Evolutionary conservation across 2,888 invertebrate genomes (phyloP).

Genomic region (Hypena proboscidalis): DNA sequence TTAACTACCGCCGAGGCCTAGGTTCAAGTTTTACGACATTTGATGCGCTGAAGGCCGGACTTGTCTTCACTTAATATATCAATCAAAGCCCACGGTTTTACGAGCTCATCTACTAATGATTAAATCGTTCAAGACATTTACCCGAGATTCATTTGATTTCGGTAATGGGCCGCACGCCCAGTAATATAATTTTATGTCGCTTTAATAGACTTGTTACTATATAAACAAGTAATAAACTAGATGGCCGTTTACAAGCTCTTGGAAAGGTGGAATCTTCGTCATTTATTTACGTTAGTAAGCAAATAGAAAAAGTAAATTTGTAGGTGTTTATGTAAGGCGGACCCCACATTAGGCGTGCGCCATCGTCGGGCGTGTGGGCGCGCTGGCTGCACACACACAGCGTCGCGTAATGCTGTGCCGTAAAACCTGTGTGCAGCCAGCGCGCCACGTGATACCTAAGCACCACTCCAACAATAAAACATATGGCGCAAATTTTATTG

Average conservation of each 20-base stretch:
- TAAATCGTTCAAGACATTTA: slow-evolving; percentile 27
- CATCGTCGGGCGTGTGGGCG: too few species aligned
- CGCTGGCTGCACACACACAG: too few species aligned
- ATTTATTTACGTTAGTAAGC: not conserved
- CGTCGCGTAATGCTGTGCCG: too few species aligned
- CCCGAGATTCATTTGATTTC: slow-evolving; percentile 34
- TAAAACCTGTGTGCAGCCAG: too few species aligned
- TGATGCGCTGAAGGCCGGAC: not conserved
- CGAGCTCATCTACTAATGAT: slow-evolving; percentile 45
- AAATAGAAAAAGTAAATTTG: too few species aligned
- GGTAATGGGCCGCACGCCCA: slow-evolving; percentile 33
- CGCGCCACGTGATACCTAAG: too few species aligned
- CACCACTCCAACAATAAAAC: too few species aligned
- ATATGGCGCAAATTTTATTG: too few species aligned
- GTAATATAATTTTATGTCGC: slow-evolving; percentile 20
- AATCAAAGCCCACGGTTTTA: slow-evolving; percentile 35
- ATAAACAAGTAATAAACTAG: not conserved
- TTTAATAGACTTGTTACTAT: slow-evolving; percentile 22
- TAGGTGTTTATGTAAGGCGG: too few species aligned
- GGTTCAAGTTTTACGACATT: too few species aligned
- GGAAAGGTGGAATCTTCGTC: not conserved
- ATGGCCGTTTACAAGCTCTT: not conserved
- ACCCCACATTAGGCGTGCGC: too few species aligned
- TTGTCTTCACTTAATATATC: not conserved
- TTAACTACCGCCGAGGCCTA: too few species aligned